Evolutionary conservation across 92 coral and sea anemone genomes (phyloP).

Genomic region (Porites evermanni): DNA sequence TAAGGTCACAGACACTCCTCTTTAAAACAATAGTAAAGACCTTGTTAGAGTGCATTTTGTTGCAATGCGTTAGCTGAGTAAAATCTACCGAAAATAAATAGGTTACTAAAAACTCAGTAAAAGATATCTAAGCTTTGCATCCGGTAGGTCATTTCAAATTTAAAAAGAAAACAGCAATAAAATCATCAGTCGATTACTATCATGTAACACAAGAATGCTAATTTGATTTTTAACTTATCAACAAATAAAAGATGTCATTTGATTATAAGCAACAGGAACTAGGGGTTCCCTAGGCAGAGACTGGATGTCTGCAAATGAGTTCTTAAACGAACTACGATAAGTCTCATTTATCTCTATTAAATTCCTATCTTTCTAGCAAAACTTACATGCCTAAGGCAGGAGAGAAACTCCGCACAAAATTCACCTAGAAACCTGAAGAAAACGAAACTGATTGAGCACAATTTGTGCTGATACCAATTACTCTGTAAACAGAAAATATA

Average conservation of each 20-base stretch:
- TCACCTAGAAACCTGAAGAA: not conserved
- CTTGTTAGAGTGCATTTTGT: too few relatives aligned
- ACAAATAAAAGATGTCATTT: not conserved
- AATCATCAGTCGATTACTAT: not conserved
- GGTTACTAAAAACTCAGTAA: too few relatives aligned
- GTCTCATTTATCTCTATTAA: slow-evolving; percentile 18
- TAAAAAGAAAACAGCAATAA: not conserved
- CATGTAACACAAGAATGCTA: not conserved
- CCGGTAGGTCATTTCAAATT: too few relatives aligned
- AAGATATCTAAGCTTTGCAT: too few relatives aligned
- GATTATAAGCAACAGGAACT: not conserved
- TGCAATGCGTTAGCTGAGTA: too few relatives aligned
- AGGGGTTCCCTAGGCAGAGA: not conserved
- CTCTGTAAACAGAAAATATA: not conserved
- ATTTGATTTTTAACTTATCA: not conserved
- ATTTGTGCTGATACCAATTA: too few relatives aligned
- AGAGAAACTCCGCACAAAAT: not conserved
- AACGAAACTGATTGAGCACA: too few relatives aligned
- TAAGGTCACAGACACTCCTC: too few relatives aligned
- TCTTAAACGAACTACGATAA: slow-evolving; percentile 3
- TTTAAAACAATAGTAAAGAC: too few relatives aligned
- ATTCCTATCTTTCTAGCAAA: not conserved
- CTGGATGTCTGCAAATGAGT: slow-evolving; percentile 21
- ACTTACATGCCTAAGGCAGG: not conserved
- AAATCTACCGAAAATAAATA: too few relatives aligned